phyloP scores from a whole-genome alignment of 2,888 invertebrate species.

The Mesodorylaimus sp. region DNA sequence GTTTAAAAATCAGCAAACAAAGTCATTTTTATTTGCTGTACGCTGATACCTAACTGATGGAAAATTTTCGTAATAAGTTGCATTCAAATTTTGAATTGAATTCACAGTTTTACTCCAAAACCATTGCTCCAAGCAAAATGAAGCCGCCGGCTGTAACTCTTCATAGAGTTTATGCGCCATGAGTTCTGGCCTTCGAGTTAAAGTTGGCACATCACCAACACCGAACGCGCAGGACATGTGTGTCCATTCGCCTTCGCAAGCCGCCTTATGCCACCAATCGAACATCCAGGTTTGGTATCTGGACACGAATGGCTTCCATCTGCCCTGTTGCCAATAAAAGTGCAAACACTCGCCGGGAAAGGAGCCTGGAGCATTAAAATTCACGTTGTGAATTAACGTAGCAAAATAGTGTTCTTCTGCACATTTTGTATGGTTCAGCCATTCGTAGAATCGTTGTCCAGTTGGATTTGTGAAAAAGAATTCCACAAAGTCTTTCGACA shows the following conservation, averaged over 20 bases:
- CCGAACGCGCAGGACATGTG: slow-evolving; percentile 4
- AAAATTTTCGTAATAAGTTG: no score
- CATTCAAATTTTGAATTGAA: no score
- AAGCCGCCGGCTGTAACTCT: neutral
- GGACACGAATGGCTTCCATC: neutral
- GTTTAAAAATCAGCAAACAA: no score
- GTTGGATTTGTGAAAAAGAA: slow-evolving; percentile 22
- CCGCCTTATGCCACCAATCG: no score
- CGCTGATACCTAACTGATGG: no score
- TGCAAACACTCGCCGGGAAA: slow-evolving; percentile 6
- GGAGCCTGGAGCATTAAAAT: slow-evolving; percentile 1
- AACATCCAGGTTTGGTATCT: neutral
- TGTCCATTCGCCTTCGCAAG: no score
- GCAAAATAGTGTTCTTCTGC: slow-evolving; percentile 33
- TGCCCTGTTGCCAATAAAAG: neutral
- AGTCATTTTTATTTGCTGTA: no score
- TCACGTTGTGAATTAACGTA: slow-evolving; percentile 27
- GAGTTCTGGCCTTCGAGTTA: neutral
- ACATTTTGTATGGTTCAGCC: slow-evolving; percentile 25
- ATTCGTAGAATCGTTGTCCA: slow-evolving; percentile 24
- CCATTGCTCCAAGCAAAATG: slow-evolving; percentile 2
- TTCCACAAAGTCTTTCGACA: slow-evolving; percentile 27
- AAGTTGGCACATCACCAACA: neutral
- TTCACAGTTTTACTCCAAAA: neutral
- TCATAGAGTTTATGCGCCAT: slow-evolving; percentile 5